Evolutionary conservation across 2,797 vertebrate genomes (phyloP).

Genomic region (Microctenopoma lineatum): DNA sequence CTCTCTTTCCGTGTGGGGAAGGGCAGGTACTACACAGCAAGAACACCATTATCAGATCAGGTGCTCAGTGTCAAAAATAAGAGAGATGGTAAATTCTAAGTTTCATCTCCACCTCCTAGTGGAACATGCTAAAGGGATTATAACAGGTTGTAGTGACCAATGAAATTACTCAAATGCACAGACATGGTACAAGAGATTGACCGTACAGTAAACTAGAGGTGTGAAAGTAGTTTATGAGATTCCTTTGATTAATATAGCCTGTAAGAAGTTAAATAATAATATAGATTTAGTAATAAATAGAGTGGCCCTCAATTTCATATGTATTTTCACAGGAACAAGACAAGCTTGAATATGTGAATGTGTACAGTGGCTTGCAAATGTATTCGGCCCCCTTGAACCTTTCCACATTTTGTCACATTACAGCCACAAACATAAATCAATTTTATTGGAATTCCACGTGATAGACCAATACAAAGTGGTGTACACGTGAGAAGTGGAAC

Average conservation of each 20-base stretch:
- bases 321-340: too few relatives aligned
- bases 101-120: constrained; percentile 64
- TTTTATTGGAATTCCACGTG: too few relatives aligned
- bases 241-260: constrained; percentile 23
- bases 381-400: too few relatives aligned
- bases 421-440: too few relatives aligned
- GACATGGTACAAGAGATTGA: constrained; percentile 13
- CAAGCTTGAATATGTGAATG: too few relatives aligned
- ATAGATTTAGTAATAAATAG: too few relatives aligned
- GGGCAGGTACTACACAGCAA: constrained; percentile 60
- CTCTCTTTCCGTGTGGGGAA: constrained; percentile 49
- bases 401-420: too few relatives aligned
- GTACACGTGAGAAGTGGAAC: too few relatives aligned
- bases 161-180: constrained; percentile 30
- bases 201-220: neutral
- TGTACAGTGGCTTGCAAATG: too few relatives aligned
- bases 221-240: constrained; percentile 27
- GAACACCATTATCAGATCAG: constrained; percentile 73
- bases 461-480: too few relatives aligned
- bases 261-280: too few relatives aligned
- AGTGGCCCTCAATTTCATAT: too few relatives aligned
- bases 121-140: constrained; percentile 43
- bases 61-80: constrained; percentile 70
- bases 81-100: constrained; percentile 63
- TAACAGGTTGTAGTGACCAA: constrained; percentile 26